Evolutionary conservation across 2,888 invertebrate species (phyloP), one percentile per base, ranked within the genome.

Genomic region (Tipula unca): DNA sequence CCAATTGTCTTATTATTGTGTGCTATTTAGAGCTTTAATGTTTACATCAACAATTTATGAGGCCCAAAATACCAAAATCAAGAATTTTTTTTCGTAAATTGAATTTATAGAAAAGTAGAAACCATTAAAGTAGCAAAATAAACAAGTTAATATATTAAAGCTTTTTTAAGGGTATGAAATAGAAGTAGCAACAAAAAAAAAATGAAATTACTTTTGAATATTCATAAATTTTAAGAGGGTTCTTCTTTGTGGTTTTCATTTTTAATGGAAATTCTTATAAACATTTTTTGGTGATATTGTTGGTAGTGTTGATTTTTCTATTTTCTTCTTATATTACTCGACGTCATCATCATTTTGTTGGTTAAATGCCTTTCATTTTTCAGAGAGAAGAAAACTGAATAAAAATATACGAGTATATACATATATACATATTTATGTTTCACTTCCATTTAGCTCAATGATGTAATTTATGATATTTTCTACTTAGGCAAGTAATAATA

Each of bases 401-500:
- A 69, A 54, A 54, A 69, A 69, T 10, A 69, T 17, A 6, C 13
- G 39, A 39, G n/a, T n/a, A n/a, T n/a, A n/a, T n/a, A n/a, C n/a
- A n/a, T n/a, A n/a, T n/a, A n/a, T n/a, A n/a, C n/a, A n/a, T 69
- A 13, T 69, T 69, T 25, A 69, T 69, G 69, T 69, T 69, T 25
- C 20, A 69, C 69, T 69, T 69, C 69, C 69, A 69, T 69, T 69
- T 69, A 69, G 69, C 69, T 69, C 69, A 69, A 69, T 69, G 69
- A 25, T 69, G 3, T 69, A 69, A 25, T 69, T 69, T 69, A 69
- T 69, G 20, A 69, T 69, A 25, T 69, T 69, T 69, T 69, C 69
- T 69, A 69, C 69, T 69, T 69, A 69, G 69, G 8, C 25, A 69
- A 69, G 69, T 69, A 5, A 69, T 69, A 69, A 69, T 69, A 69